These are phyloP conservation scores for Gavia stellata DNA, from an alignment of 2,113 vertebrate species.

Conservation along the genomic window DNA sequence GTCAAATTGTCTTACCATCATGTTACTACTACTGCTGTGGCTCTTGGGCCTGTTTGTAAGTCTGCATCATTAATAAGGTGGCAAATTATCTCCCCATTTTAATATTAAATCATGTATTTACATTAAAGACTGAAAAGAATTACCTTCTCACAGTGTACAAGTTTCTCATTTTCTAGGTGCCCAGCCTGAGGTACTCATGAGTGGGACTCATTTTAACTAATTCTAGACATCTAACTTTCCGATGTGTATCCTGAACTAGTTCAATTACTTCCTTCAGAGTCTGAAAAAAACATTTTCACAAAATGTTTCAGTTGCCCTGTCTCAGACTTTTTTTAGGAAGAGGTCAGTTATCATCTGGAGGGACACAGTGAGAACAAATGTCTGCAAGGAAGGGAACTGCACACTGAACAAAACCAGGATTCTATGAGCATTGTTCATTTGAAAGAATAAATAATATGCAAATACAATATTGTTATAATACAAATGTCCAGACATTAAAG, in stretches of 20 bases:
- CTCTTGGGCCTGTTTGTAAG: neutral
- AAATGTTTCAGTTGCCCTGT: neutral
- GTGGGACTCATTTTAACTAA: neutral
- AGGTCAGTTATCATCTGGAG: neutral
- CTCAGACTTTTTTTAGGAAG: neutral
- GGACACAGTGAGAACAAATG: neutral
- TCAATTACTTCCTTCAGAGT: neutral
- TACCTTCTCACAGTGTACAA: neutral
- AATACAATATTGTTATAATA: neutral
- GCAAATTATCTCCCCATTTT: neutral
- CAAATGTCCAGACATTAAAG: neutral
- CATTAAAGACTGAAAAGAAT: neutral
- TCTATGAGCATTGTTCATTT: neutral
- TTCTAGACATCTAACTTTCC: neutral
- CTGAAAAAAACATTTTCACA: neutral
- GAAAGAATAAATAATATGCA: neutral
- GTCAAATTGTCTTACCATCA: neutral
- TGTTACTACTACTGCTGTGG: neutral
- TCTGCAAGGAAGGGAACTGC: neutral
- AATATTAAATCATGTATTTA: neutral
- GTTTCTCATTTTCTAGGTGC: neutral
- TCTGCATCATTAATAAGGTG: neutral
- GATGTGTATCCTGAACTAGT: neutral
- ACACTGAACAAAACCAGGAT: neutral
- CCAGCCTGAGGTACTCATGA: neutral